Conservation (phyloP, 2,797 vertebrate species). For the Catharus ustulatus region DNA sequence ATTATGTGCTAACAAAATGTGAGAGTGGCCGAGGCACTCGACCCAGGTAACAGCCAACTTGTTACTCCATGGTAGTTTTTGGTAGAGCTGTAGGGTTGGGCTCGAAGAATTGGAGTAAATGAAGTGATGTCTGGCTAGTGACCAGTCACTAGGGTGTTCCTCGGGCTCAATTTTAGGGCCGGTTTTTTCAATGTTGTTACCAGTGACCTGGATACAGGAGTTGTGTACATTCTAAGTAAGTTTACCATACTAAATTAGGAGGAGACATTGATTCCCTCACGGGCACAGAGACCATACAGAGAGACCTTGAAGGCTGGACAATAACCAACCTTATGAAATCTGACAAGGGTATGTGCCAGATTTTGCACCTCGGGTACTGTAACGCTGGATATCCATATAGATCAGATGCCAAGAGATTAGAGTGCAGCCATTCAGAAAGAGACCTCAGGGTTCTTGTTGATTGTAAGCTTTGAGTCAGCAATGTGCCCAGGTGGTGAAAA, state of each 20-base stretch:
- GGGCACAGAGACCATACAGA: neutral
- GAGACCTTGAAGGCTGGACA: neutral
- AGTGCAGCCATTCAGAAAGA: neutral
- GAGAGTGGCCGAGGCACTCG: slow-evolving; percentile 98
- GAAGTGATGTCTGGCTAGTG: neutral
- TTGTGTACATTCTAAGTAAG: neutral
- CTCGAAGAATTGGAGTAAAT: neutral
- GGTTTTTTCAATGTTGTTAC: neutral
- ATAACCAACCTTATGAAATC: neutral
- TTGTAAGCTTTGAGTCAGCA: neutral
- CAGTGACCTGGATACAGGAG: neutral
- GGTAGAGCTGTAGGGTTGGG: neutral
- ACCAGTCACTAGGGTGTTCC: neutral
- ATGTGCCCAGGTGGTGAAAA: neutral
- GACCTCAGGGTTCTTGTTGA: neutral
- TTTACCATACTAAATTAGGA: neutral
- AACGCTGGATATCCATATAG: neutral
- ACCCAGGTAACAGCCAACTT: slow-evolving; percentile 84
- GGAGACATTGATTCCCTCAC: neutral
- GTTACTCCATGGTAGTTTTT: neutral
- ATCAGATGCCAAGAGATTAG: neutral
- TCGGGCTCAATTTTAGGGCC: neutral
- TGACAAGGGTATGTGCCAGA: neutral
- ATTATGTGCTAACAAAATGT: slow-evolving; percentile 96
- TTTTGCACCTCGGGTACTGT: neutral